Base-by-base conservation (phyloP, 1,140 invertebrate species). In the Archivesica marissinica region DNA sequence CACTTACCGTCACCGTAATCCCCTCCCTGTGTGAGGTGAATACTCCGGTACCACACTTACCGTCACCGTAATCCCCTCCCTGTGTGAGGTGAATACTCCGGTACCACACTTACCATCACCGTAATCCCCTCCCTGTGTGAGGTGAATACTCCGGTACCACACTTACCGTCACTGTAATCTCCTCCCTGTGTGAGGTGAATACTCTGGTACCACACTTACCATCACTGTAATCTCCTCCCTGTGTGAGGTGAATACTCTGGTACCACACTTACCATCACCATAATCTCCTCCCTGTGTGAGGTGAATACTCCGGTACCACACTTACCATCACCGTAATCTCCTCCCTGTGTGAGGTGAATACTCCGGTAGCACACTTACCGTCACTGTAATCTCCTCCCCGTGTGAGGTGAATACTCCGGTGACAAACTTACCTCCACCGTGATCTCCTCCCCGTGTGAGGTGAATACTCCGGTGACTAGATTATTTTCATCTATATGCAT, bases 271-370 rank as follows among this genome's bases (percentile, higher is more conserved):
- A 76, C 74, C 52, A 56, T 52, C 0, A 76, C 3, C 13, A 39
- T n/a, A 59, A 23, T 56, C 30, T 76, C 74, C 20, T 76, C 50
- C 7, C 74, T 52, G 7, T 38, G 15, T 39, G 50, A 9, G 1
- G 74, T 76, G 35, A 76, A 76, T 15, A n/a, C 28, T 17, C 74
- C 74, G 30, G 74, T 76, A 9, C 56, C 33, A n/a, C 41, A 38
- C 41, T 35, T 52, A 76, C 74, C 52, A 56, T 52, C 0, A 76
- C 3, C 13, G 54, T n/a, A 59, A 23, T 56, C 30, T 76, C 74
- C 20, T 76, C 50, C 7, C 74, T 52, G 7, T 38, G 15, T 39
- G 50, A 9, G 1, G 74, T 76, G 35, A 76, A 76, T 15, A n/a
- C 28, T 17, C 74, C 74, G 30, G 74, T 76, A 9, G 59, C 33